Evolutionary conservation across 2,888 invertebrate genomes (phyloP).

Genomic region (Drosophila koepferae): DNA sequence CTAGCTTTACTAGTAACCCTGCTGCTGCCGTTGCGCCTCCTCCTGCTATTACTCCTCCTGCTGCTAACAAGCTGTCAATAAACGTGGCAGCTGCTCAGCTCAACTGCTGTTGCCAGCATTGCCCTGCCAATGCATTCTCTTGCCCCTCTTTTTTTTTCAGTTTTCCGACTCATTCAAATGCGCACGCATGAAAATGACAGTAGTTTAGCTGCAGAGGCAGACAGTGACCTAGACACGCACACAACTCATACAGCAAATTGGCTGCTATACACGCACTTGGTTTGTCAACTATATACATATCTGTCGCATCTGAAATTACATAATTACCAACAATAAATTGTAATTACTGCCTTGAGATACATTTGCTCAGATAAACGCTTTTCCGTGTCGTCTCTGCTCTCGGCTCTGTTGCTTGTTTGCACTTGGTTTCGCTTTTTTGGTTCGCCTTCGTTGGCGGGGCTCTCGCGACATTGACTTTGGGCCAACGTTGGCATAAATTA

Average conservation of each 20-base stretch:
- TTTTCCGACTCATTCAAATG: conserved; percentile 51
- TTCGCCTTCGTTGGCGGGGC: conserved; percentile 18
- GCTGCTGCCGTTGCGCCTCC: neutral
- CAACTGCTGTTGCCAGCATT: conserved; percentile 3
- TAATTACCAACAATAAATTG: conserved; percentile 80
- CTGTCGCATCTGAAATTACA: conserved; percentile 65
- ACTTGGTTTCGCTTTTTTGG: conserved; percentile 32
- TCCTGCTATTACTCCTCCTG: neutral
- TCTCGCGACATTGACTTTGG: conserved; percentile 73
- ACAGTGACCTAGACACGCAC: conserved; percentile 57
- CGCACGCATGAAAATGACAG: conserved; percentile 41
- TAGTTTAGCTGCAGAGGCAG: neutral
- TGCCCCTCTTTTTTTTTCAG: neutral
- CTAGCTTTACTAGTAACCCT: neutral
- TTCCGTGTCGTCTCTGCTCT: conserved; percentile 39
- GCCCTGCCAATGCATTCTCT: conserved; percentile 3
- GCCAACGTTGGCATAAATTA: conserved; percentile 74
- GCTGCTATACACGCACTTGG: conserved; percentile 47
- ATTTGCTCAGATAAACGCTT: conserved; percentile 67
- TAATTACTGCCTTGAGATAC: conserved; percentile 79
- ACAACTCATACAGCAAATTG: conserved; percentile 34
- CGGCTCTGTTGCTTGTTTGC: conserved; percentile 22
- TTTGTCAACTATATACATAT: conserved; percentile 33
- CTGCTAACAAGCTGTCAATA: conserved; percentile 55
- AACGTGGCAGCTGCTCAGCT: conserved; percentile 32